Percentiles rank a stretch among this genome's conserved stretches.
Evolutionary conservation across 2,113 vertebrate species (phyloP).

Genomic region (Rhinogobius similis): DNA sequence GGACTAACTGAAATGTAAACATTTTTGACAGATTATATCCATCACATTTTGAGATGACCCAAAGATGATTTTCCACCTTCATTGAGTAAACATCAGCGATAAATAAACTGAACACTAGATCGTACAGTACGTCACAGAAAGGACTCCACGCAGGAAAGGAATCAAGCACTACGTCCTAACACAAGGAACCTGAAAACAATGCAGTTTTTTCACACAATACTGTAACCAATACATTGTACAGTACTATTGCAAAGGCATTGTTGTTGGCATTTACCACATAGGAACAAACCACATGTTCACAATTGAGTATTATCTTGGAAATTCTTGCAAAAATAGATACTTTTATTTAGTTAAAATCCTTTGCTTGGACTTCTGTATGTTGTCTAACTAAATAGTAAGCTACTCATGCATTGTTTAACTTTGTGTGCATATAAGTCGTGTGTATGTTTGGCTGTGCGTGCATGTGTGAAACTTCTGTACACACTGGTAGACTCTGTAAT

Average conservation of each 20-base stretch:
- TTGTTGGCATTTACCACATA: constrained; percentile 52
- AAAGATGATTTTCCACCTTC: constrained; percentile 65
- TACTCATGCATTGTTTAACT: constrained; percentile 60
- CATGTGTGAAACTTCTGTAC: constrained; percentile 50
- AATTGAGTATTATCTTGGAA: constrained; percentile 60
- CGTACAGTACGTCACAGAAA: constrained; percentile 67
- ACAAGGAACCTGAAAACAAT: constrained; percentile 70
- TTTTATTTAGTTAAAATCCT: constrained; percentile 66
- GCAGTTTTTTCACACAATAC: constrained; percentile 61
- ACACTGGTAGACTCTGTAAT: constrained; percentile 35
- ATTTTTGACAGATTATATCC: constrained; percentile 29
- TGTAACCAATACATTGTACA: constrained; percentile 68
- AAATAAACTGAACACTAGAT: constrained; percentile 64
- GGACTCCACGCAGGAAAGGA: constrained; percentile 66
- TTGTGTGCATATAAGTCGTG: constrained; percentile 37
- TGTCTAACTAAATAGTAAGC: constrained; percentile 48
- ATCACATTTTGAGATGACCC: constrained; percentile 52
- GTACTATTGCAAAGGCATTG: constrained; percentile 68
- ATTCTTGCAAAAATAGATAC: constrained; percentile 77
- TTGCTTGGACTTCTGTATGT: constrained; percentile 48
- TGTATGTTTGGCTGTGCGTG: constrained; percentile 23
- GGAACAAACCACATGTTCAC: constrained; percentile 51
- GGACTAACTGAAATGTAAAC: constrained; percentile 18
- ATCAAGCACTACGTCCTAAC: constrained; percentile 64
- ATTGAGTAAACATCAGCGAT: constrained; percentile 56